Base-by-base conservation (phyloP, 2,888 invertebrate species). In the Allygus modestus region DNA sequence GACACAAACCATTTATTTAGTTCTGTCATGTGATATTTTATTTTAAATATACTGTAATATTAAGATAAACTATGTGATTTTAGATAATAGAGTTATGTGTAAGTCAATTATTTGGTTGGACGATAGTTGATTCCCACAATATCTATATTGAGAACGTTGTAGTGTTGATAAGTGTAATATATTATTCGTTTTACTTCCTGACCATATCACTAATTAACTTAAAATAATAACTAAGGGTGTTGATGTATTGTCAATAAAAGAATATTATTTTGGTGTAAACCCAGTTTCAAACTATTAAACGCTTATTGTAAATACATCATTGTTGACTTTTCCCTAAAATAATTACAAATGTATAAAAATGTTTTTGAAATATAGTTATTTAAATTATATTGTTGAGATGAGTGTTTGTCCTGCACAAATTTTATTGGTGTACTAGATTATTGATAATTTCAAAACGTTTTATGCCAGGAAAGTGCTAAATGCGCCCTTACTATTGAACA, bases 241-340 rank as follows among this genome's bases (percentile, higher is more conserved):
- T 28, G 12, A 28, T 65, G 28, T 28, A 65, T 28, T 17, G 31
- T 65, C 28, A 23, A 20, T 65, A 28, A 65, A 23, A 17, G 46
- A 46, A 65, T 7, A 15, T 28, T 65, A 9, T 65, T 28, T 65
- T 15, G 31, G 15, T 31, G 65, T 65, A 65, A 65, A 15, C 1
- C 31, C 65, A 9, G n/a, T 12, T 65, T 65, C 31, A 26, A 2
- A 65, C 65, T 28, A 65, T 28, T 2, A 65, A 65, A 65, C 65
- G 65, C 65, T 65, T 65, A 65, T 28, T 65, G 65, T 65, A 65
- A 9, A 65, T 65, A 65, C 65, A 65, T 65, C 65, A 17, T 65
- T 65, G 65, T 65, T 31, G 65, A 65, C 5, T 65, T 65, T 65
- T 65, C 65, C 65, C 28, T 31, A 31, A 15, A 31, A 65, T 2